These are phyloP conservation scores for Heliconius melpomene DNA, from an alignment of 1,140 invertebrate species.

Conservation along the genomic window DNA sequence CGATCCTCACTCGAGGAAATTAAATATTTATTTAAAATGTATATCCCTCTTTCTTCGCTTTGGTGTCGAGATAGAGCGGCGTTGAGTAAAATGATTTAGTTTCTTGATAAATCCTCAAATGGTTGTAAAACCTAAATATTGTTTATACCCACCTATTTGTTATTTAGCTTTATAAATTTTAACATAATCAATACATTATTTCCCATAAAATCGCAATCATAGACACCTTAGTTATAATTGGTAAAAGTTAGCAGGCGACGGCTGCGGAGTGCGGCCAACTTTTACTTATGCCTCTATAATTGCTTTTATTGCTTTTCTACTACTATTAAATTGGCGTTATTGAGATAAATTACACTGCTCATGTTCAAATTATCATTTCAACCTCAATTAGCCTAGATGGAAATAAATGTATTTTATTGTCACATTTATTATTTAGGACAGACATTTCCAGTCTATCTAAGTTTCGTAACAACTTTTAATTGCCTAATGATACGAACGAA, in stretches of 20 bases:
- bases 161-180: too few species aligned
- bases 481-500: too few species aligned
- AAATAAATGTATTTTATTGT: slow-evolving; percentile 4
- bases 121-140: too few species aligned
- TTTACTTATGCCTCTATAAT: slow-evolving; percentile 69
- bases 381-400: slow-evolving; percentile 14
- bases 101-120: too few species aligned
- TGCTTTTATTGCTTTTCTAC: slow-evolving; percentile 64
- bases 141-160: too few species aligned
- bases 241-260: slow-evolving; percentile 55
- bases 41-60: too few species aligned
- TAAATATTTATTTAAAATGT: too few species aligned
- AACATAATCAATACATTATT: background rate
- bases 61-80: too few species aligned
- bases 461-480: background rate
- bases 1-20: too few species aligned
- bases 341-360: slow-evolving; percentile 39
- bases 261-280: slow-evolving; percentile 60
- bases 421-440: slow-evolving; percentile 1
- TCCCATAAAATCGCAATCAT: slow-evolving; percentile 3
- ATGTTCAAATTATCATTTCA: slow-evolving; percentile 20
- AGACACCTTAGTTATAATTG: slow-evolving; percentile 54
- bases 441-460: background rate
- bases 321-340: slow-evolving; percentile 48
- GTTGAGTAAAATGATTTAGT: too few species aligned